Evolutionary conservation across 2,113 vertebrate species (phyloP).

Genomic region (Tonatia bakeri): DNA sequence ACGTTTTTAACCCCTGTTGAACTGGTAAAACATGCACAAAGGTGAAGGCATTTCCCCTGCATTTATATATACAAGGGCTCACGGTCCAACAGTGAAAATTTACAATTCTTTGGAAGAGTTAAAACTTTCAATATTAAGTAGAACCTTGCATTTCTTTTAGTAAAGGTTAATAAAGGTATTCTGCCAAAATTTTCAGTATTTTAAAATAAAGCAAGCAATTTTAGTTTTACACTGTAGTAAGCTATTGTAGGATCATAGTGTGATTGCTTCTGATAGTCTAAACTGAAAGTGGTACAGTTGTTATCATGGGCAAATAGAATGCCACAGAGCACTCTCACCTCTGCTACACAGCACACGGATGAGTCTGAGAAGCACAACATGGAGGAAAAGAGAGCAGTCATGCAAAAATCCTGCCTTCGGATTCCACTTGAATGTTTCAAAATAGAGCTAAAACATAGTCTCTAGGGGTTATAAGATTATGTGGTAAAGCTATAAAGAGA

Average conservation of each 20-base stretch:
- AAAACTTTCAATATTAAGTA: background rate
- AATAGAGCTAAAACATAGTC: background rate
- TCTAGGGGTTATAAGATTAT: background rate
- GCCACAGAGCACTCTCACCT: background rate
- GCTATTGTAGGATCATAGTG: background rate
- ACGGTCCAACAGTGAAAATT: background rate
- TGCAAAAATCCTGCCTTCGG: background rate
- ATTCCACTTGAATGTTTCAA: background rate
- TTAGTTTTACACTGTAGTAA: background rate
- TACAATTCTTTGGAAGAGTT: background rate
- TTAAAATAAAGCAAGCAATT: background rate
- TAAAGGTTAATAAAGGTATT: background rate
- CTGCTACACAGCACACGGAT: rapidly evolving
- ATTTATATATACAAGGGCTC: background rate
- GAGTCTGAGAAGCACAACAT: background rate
- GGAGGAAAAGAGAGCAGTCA: background rate
- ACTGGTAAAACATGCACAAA: background rate
- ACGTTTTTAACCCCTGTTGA: background rate
- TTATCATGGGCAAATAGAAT: background rate
- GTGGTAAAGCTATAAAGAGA: background rate
- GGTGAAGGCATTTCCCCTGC: background rate
- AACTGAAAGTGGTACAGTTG: background rate
- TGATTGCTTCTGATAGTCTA: background rate
- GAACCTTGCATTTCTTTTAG: background rate
- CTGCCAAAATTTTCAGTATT: background rate